Conservation (phyloP, 2,113 vertebrate species). For the Himantopus leucocephalus region DNA sequence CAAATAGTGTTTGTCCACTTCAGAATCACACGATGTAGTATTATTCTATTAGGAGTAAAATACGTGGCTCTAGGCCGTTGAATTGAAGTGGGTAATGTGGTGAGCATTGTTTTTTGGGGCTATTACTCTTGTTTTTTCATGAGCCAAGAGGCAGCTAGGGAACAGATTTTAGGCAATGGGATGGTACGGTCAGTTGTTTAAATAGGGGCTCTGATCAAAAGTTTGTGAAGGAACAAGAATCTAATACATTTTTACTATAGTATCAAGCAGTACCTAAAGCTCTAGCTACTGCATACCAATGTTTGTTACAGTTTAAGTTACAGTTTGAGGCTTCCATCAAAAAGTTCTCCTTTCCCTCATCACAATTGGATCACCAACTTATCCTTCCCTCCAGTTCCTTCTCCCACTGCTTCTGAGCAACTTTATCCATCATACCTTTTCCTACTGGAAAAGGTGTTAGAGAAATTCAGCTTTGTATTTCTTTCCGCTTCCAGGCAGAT, state of each 20-base stretch:
- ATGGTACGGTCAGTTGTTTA: neutral
- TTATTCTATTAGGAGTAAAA: neutral
- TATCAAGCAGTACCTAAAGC: neutral
- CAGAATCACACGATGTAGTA: neutral
- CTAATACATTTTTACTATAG: neutral
- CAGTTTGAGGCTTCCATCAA: neutral
- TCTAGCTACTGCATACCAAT: neutral
- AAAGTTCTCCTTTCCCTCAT: neutral
- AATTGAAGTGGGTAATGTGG: neutral
- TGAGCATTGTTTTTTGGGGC: neutral
- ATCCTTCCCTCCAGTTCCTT: neutral
- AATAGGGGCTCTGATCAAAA: neutral
- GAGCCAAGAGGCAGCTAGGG: neutral
- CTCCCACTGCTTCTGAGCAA: neutral
- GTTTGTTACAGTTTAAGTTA: neutral
- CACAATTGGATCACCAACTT: neutral
- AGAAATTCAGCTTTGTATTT: neutral
- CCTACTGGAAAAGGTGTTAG: neutral
- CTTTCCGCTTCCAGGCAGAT: neutral
- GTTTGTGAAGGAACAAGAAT: neutral
- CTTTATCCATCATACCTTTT: accelerated
- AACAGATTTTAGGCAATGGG: neutral
- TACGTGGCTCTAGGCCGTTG: neutral
- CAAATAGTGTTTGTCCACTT: neutral
- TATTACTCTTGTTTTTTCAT: neutral